A percentile compares a stretch with the other conserved stretches of the same genome.
Evolutionary conservation across 2,888 invertebrate genomes (phyloP).

Genomic region (Dromius quadrimaculatus): DNA sequence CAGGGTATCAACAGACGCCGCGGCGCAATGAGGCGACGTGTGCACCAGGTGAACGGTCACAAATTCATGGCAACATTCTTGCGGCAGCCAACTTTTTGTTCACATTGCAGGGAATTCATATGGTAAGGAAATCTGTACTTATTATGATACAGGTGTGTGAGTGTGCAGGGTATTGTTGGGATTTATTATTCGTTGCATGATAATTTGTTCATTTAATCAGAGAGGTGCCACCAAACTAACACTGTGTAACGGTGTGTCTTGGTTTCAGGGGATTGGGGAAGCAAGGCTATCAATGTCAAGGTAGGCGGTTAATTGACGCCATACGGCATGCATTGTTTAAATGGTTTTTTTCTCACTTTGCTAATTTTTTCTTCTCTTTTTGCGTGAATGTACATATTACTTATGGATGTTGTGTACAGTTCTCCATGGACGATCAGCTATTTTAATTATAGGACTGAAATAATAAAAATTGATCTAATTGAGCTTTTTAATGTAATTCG

Average conservation of each 20-base stretch:
- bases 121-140: slow-evolving; percentile 76
- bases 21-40: slow-evolving; percentile 97
- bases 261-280: slow-evolving; percentile 94
- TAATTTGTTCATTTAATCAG: slow-evolving; percentile 55
- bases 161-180: slow-evolving; percentile 29
- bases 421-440: background rate
- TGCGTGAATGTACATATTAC: slow-evolving; percentile 47
- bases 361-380: slow-evolving; percentile 46
- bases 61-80: slow-evolving; percentile 99
- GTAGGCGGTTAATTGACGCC: slow-evolving; percentile 68
- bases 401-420: slow-evolving; percentile 45
- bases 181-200: slow-evolving; percentile 48
- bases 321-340: slow-evolving; percentile 44
- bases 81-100: slow-evolving; percentile 99
- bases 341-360: slow-evolving; percentile 51
- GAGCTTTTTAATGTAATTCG: too few species aligned
- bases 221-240: slow-evolving; percentile 55
- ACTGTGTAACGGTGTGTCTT: slow-evolving; percentile 66
- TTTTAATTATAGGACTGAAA: background rate
- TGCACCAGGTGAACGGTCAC: slow-evolving; percentile 98
- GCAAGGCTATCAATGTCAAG: slow-evolving; percentile 98
- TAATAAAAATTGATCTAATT: too few species aligned
- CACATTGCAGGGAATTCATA: slow-evolving; percentile 98
- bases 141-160: too few species aligned
- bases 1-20: slow-evolving; percentile 94